These are phyloP conservation scores for Hirundichthys speculiger DNA, from an alignment of 2,113 vertebrate species.

Conservation along the genomic window DNA sequence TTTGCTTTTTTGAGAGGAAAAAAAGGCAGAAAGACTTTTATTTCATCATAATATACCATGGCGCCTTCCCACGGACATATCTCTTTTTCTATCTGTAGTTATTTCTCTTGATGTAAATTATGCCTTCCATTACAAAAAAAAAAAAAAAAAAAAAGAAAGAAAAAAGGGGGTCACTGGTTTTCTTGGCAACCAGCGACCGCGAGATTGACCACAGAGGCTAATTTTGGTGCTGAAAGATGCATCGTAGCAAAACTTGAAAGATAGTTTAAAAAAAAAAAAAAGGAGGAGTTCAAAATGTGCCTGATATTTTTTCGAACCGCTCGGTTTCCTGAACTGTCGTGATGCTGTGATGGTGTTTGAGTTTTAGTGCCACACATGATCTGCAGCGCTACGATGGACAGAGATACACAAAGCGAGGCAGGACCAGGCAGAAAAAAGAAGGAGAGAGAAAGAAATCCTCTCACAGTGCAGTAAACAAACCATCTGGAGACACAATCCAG, in stretches of 20 bases:
- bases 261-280: not conserved
- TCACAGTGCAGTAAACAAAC: too few relatives aligned
- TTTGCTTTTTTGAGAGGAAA: too few relatives aligned
- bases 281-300: conserved; percentile 65
- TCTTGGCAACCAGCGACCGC: conserved; percentile 46
- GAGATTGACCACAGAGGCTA: conserved; percentile 54
- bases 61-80: conserved; percentile 78
- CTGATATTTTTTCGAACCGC: conserved; percentile 66
- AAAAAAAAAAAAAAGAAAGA: conserved; percentile 29
- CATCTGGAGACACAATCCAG: conserved; percentile 18
- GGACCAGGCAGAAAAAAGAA: conserved; percentile 15
- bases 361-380: conserved; percentile 5
- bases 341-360: conserved; percentile 45
- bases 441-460: too few relatives aligned
- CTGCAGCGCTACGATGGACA: conserved; percentile 28
- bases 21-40: conserved; percentile 65
- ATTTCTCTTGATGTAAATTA: conserved; percentile 74
- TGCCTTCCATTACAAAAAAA: conserved; percentile 66
- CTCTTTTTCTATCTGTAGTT: conserved; percentile 72
- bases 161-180: conserved; percentile 40
- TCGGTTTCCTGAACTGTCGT: conserved; percentile 39
- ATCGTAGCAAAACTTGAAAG: conserved; percentile 73
- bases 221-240: conserved; percentile 70
- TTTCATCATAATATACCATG: conserved; percentile 74
- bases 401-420: conserved; percentile 41